Evolutionary conservation across 2,113 vertebrate species (phyloP), one percentile per base, ranked within the genome.

Genomic region (Blennius ocellaris): DNA sequence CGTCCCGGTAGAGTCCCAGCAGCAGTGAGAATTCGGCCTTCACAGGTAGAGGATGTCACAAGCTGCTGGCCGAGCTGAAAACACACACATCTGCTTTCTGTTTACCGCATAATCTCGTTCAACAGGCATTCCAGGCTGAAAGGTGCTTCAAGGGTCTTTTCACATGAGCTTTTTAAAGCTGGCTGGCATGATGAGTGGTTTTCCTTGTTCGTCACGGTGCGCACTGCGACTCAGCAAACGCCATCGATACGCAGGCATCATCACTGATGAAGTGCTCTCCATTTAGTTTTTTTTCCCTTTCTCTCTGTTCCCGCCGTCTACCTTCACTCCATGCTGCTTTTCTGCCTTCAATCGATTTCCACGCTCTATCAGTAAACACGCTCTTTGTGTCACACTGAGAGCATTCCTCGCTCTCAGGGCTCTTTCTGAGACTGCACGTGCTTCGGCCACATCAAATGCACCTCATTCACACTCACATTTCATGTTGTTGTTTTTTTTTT

Each of bases 271-370:
- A 87, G 80, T 80, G 82, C 78, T 80, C 70, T 59, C 54, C 59
- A 77, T 62, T 50, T 54, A 17, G 15, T 70, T 78, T 72, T 65
- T 40, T 76, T 50, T 56, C 65, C 38, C 52, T 52, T 47, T 48
- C 37, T 69, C 72, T 60, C 58, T 37, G 1, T 76, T 48, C 38
- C 30, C 54, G 67, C 55, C 12, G 43, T 73, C 76, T 60, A 61
- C 70, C 62, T 67, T 72, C 61, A 15, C 71, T 77, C 57, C 75
- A 60, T 63, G 81, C 70, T 17, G 56, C 84, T 89, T 81, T 82
- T 87, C 82, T 85, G 84, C 78, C 67, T 74, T 82, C 58, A 92
- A 92, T 91, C 76, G 69, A 90, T 92, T 92, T 91, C 78, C 87
- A 89, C 51, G 76, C 83, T 91, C 85, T 67, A 91, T 93, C 90